Evolutionary conservation across 2,113 vertebrate species (phyloP), one percentile per base, ranked within the genome.

Genomic region (Calypte anna): DNA sequence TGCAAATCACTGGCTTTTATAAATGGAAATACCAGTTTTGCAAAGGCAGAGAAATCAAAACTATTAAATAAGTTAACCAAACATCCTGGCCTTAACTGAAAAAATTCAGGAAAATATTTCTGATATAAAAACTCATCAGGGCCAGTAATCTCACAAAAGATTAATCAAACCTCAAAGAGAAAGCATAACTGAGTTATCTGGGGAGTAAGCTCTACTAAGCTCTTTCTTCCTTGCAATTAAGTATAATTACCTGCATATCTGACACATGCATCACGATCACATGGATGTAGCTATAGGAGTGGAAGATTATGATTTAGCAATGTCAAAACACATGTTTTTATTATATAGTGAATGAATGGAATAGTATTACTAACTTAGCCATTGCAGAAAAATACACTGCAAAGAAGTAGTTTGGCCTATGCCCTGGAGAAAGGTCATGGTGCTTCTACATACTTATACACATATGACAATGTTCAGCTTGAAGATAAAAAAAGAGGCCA

Each of bases 171-270:
- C 83, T 86, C 58, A 89, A 86, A 90, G 78, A 85, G n/a, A 86
- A 78, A 53, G 28, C 19, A 77, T 87, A 94, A 75, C 59, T 40
- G 74, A 88, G 31, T 48, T 92, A 66, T 50, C 28, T 92, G 33
- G 48, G 69, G 70, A 87, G 16, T 90, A 58, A 93, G 30, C 44
- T 91, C 62, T 82, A 67, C 33, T 81, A 82, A 83, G 16, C 18
- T 80, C 55, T 64, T 89, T 86, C 40, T 91, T 87, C 74, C 14
- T 78, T 93, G 55, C 72, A 93, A 86, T 91, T 91, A 90, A 83
- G 20, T 63, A 44, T 81, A 93, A 88, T 91, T 62, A 91, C 50
- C 67, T 28, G 73, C 57, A 68, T 86, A 90, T 86, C 63, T 87
- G 80, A 82, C 70, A 72, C 43, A 64, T 70, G 31, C 62, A 59